These are phyloP conservation scores for Riparia riparia DNA, from an alignment of 2,113 vertebrate genomes.

Conservation along the genomic window DNA sequence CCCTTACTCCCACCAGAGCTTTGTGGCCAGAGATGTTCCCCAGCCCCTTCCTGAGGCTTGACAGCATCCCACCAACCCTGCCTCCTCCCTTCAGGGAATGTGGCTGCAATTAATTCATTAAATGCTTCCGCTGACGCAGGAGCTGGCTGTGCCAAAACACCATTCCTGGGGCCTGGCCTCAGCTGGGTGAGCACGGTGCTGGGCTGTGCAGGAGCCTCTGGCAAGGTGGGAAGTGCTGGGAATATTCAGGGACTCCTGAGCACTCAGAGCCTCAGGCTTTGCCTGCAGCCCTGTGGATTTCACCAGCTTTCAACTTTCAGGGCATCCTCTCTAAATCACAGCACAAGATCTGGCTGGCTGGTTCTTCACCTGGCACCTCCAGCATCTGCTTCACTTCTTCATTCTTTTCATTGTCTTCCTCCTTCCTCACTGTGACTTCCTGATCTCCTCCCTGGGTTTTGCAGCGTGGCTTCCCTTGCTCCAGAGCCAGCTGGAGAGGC, in stretches of 20 bases:
- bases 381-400: background rate
- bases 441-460: background rate
- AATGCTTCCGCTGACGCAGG: background rate
- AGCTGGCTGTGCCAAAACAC: background rate
- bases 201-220: background rate
- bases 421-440: background rate
- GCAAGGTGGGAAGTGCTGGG: background rate
- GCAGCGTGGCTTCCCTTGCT: background rate
- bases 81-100: background rate
- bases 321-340: background rate
- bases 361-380: background rate
- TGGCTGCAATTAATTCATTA: slow-evolving; percentile 43
- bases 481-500: background rate
- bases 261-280: background rate
- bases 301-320: background rate
- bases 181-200: fast-evolving
- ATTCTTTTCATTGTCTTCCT: background rate
- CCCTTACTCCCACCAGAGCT: background rate
- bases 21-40: background rate
- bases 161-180: background rate
- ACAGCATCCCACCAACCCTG: background rate
- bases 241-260: background rate
- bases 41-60: background rate
- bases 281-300: background rate
- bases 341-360: fast-evolving